phyloP scores from a whole-genome alignment of 2,113 vertebrate species.

The Eleginops maclovinus region DNA sequence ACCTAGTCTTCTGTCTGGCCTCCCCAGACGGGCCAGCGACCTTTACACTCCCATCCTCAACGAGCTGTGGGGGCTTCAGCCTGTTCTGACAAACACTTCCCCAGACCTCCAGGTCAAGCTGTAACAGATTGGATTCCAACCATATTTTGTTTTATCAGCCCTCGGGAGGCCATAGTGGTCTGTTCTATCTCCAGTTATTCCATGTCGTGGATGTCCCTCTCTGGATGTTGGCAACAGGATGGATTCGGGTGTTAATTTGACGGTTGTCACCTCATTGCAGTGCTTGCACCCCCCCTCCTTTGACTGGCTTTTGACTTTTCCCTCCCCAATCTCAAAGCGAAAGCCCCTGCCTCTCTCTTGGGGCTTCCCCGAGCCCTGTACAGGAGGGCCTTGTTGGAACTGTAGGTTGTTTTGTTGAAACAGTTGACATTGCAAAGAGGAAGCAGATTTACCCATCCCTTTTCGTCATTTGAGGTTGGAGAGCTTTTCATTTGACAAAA shows the following conservation, averaged over 20 bases:
- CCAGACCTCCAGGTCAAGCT: slow-evolving; percentile 11
- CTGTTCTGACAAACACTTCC: slow-evolving; percentile 6
- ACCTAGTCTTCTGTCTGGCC: slow-evolving; percentile 54
- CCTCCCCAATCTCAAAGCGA: slow-evolving; percentile 75
- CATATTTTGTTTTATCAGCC: slow-evolving; percentile 16
- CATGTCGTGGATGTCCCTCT: slow-evolving; percentile 67
- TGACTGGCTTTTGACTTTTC: slow-evolving; percentile 66
- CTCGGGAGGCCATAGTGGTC: slow-evolving; percentile 38
- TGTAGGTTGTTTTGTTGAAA: slow-evolving; percentile 67
- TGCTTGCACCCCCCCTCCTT: slow-evolving; percentile 64
- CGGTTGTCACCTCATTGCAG: slow-evolving; percentile 62
- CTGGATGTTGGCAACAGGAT: slow-evolving; percentile 80
- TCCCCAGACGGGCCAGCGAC: slow-evolving; percentile 23
- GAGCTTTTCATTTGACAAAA: slow-evolving; percentile 20
- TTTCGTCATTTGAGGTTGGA: slow-evolving; percentile 32
- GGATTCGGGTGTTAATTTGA: slow-evolving; percentile 83
- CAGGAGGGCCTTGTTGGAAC: slow-evolving; percentile 65
- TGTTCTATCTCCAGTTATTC: slow-evolving; percentile 46
- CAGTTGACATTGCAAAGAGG: slow-evolving; percentile 27
- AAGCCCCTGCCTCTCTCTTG: slow-evolving; percentile 75
- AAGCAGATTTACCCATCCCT: slow-evolving; percentile 13
- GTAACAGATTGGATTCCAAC: slow-evolving; percentile 33
- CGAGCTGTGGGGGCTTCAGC: not conserved
- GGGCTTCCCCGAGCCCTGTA: slow-evolving; percentile 70
- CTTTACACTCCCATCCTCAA: not conserved